A percentile compares a stretch with the other conserved stretches of the same genome.
Conservation (phyloP, 2,888 invertebrate species). For the Tetragnatha montana region DNA sequence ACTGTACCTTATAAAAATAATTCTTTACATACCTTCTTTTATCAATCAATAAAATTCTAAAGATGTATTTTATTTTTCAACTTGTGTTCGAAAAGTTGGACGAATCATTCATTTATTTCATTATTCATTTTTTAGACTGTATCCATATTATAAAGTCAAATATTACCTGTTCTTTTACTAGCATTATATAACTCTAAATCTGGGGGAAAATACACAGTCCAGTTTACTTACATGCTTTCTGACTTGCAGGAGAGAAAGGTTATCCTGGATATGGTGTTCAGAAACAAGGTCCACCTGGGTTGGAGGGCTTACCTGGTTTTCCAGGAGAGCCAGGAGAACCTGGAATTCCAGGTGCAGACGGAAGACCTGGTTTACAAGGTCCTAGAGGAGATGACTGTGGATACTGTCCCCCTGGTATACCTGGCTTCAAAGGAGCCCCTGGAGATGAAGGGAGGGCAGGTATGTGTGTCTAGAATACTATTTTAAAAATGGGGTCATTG, state of each 20-base stretch:
- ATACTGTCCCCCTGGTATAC: slow-evolving; percentile 81
- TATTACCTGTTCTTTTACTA: too few relatives aligned
- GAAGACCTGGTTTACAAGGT: slow-evolving; percentile 75
- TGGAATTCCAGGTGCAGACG: slow-evolving; percentile 81
- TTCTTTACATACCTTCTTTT: too few relatives aligned
- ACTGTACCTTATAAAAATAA: too few relatives aligned
- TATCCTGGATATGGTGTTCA: slow-evolving; percentile 76
- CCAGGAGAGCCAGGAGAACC: slow-evolving; percentile 75
- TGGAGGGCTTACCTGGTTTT: slow-evolving; percentile 74
- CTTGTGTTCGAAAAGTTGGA: too few relatives aligned
- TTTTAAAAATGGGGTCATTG: background rate
- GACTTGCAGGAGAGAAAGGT: slow-evolving; percentile 74
- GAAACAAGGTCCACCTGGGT: slow-evolving; percentile 73
- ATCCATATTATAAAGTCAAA: too few relatives aligned
- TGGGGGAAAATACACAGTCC: too few relatives aligned
- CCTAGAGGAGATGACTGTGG: slow-evolving; percentile 77
- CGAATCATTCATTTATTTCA: too few relatives aligned
- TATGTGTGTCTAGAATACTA: background rate
- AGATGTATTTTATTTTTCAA: too few relatives aligned
- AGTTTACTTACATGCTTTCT: too few relatives aligned
- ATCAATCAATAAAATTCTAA: too few relatives aligned
- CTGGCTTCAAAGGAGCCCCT: slow-evolving; percentile 80
- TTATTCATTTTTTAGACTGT: too few relatives aligned
- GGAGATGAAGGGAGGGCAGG: slow-evolving; percentile 81
- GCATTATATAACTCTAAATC: too few relatives aligned